These are phyloP conservation scores for Triplophysa siluroides DNA, from an alignment of 2,113 vertebrate species.

Conservation along the genomic window DNA sequence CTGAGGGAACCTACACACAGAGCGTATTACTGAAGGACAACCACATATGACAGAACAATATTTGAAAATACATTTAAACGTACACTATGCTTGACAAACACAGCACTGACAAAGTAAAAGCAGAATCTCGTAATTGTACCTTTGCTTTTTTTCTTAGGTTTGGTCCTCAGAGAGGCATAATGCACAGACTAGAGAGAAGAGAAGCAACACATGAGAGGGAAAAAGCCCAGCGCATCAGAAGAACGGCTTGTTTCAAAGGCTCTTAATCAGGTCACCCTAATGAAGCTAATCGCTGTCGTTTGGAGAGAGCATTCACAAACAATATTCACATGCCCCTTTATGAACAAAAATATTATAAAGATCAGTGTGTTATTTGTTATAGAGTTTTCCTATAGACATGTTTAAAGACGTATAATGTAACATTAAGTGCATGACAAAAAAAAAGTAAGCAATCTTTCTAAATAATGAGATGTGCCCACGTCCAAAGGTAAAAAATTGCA, in stretches of 20 bases:
- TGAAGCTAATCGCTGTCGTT: no score
- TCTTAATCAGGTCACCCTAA: neutral
- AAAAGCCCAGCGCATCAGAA: neutral
- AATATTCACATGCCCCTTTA: no score
- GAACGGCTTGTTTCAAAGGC: neutral
- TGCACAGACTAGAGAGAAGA: slow-evolving; percentile 77
- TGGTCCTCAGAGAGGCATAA: slow-evolving; percentile 80
- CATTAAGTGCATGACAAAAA: no score
- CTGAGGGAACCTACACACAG: slow-evolving; percentile 71
- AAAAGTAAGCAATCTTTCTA: no score
- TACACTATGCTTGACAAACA: neutral
- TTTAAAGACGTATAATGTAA: no score
- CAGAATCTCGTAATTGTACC: slow-evolving; percentile 59
- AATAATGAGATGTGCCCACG: no score
- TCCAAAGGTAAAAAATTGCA: no score
- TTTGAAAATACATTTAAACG: neutral
- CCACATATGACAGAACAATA: neutral
- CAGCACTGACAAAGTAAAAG: neutral
- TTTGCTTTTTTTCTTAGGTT: slow-evolving; percentile 81
- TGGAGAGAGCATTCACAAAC: no score
- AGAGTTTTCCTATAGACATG: no score
- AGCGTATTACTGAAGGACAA: slow-evolving; percentile 3
- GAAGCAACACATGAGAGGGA: slow-evolving; percentile 24
- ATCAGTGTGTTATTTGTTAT: no score
- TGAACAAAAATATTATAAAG: no score